Evolutionary conservation across 2,888 invertebrate genomes (phyloP), one percentile per base, ranked within the genome.

Genomic region (Pristionchus exspectatus): DNA sequence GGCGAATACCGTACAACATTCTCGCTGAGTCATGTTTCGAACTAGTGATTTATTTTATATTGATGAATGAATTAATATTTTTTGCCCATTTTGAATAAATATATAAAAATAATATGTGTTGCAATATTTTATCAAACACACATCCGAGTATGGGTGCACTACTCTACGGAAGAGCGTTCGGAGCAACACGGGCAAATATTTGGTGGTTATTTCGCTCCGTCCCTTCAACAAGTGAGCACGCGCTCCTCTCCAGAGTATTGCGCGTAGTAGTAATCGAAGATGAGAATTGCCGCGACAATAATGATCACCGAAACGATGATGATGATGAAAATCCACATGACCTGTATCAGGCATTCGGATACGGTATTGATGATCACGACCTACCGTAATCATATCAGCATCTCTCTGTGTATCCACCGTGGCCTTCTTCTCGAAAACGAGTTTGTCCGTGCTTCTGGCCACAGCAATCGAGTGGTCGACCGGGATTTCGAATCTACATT

Each of bases 171-270:
- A 33, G 14, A 38, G 12, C 18, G 5, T 38, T 10, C 5, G 21
- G 72, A 18, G 72, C 72, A 38, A 74, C 30, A 74, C 50, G 12
- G 27, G 77, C 77, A 81, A 81, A 81, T 54, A 81, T 81, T 81
- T 81, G 81, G 81, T 54, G 81, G 54, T 81, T 81, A 44, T 7
- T 44, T 81, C 12, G 12, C 27, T 1, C 7, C 30, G 24, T 12
- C 5, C n/a, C 77, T 44, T 81, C 77, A 50, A 38, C 50, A 81
- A 50, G 77, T 81, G n/a, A 81, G 77, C 21, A 81, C 21, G 24
- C 77, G 77, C 21, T 81, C 77, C 12, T 81, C 72, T 33, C 72
- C 77, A 10, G 18, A 59, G 21, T 59, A 59, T 59, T 59, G 7
- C 21, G 38, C 38, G 77, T 50, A 44, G n/a, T n/a, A 81, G 18